Percentiles rank a stretch among this genome's conserved stretches.
These are phyloP conservation scores for Oreochromis aureus DNA, from an alignment of 2,113 vertebrate genomes.

Conservation along the genomic window DNA sequence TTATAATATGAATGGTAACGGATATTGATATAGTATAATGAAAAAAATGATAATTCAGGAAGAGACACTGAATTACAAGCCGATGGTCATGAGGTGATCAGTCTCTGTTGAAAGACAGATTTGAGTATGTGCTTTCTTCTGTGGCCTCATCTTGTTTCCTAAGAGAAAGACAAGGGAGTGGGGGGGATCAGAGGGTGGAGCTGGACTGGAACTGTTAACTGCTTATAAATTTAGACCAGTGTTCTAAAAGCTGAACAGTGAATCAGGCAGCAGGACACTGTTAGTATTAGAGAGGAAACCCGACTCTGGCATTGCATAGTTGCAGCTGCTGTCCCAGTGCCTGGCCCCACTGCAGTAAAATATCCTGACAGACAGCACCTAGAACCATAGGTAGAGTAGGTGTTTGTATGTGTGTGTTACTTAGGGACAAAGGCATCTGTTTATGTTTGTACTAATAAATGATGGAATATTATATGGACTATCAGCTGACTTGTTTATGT, in stretches of 20 bases:
- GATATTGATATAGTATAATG: not conserved
- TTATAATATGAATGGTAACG: not conserved
- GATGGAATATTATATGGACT: not conserved
- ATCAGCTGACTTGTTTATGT: not conserved
- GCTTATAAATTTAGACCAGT: conserved; percentile 86
- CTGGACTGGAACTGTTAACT: conserved; percentile 76
- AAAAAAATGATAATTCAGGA: not conserved
- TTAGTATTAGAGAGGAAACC: conserved; percentile 79
- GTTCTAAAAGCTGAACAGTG: conserved; percentile 89
- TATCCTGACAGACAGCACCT: conserved; percentile 68
- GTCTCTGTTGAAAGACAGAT: not conserved
- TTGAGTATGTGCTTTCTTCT: not conserved
- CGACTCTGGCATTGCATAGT: conserved; percentile 75
- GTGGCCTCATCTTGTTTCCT: conserved; percentile 23
- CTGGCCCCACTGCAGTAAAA: conserved; percentile 79
- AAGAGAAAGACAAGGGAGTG: conserved; percentile 30
- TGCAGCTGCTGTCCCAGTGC: conserved; percentile 85
- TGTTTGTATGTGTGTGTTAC: not conserved
- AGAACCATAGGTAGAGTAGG: conserved; percentile 32
- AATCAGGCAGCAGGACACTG: conserved; percentile 76
- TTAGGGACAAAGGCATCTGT: not conserved
- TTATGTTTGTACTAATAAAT: not conserved
- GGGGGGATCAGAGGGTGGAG: conserved; percentile 8
- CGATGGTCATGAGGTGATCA: not conserved
- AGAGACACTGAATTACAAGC: not conserved